A percentile compares a stretch with the other conserved stretches of the same genome.
These are phyloP conservation scores for Eclectus roratus DNA, from an alignment of 2,113 vertebrate species.

Conservation along the genomic window DNA sequence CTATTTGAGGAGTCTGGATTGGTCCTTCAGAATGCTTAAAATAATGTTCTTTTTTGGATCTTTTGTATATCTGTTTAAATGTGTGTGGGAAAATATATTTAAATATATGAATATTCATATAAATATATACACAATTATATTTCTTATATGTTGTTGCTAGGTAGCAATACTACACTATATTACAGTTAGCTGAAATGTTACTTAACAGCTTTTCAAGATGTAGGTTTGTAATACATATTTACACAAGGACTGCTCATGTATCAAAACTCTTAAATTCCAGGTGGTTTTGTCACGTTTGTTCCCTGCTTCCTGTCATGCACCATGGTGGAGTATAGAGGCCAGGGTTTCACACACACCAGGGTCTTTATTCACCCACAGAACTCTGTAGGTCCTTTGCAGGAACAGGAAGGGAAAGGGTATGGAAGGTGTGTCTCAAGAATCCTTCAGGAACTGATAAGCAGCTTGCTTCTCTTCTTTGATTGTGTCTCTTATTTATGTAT, in stretches of 20 bases:
- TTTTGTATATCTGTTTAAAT: neutral
- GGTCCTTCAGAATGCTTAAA: neutral
- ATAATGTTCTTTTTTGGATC: neutral
- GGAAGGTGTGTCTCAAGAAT: neutral
- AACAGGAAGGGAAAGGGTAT: neutral
- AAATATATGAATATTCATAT: neutral
- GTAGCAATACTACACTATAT: neutral
- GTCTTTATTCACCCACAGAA: neutral
- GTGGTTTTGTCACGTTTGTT: accelerated
- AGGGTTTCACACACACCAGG: neutral
- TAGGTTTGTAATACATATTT: neutral
- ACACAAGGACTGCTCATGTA: neutral
- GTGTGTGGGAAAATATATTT: neutral
- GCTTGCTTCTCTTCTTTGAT: neutral
- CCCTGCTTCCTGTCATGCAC: neutral
- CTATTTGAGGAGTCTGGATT: neutral
- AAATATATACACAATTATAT: neutral
- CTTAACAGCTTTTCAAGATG: neutral
- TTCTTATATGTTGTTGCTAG: neutral
- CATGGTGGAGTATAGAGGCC: neutral
- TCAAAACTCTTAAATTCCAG: neutral
- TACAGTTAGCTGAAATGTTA: neutral
- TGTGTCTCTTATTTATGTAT: neutral
- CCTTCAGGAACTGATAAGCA: neutral
- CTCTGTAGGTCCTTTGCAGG: neutral